Conservation (phyloP, 2,888 invertebrate genomes). For the Apamea crenata region DNA sequence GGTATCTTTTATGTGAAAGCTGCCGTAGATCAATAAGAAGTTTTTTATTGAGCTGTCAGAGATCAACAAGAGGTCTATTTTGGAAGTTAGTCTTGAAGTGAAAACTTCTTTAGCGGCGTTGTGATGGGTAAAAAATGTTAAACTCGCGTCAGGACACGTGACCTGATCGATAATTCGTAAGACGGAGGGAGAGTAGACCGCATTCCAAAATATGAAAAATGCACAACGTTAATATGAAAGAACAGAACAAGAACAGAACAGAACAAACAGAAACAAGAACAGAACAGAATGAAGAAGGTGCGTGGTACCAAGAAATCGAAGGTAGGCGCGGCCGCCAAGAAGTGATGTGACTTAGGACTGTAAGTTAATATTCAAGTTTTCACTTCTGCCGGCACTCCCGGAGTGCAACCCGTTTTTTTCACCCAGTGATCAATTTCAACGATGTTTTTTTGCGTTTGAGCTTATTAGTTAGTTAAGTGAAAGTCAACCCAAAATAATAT, state of each 20-base stretch:
- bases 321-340: constrained; percentile 98
- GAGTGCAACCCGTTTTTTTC: too few relatives aligned
- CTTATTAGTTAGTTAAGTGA: background rate
- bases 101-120: too few relatives aligned
- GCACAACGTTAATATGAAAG: too few relatives aligned
- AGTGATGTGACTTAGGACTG: constrained; percentile 91
- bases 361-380: constrained; percentile 91
- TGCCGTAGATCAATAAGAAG: background rate
- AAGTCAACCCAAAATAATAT: background rate
- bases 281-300: constrained; percentile 99
- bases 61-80: background rate
- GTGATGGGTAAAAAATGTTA: too few relatives aligned
- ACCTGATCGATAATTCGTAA: too few relatives aligned
- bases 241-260: too few relatives aligned
- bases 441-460: background rate
- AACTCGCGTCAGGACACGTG: too few relatives aligned
- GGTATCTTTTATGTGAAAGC: constrained; percentile 8
- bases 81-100: background rate
- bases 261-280: too few relatives aligned
- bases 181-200: too few relatives aligned
- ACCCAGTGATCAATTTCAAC: too few relatives aligned
- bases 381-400: too few relatives aligned
- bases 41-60: background rate
- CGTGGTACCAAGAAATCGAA: constrained; percentile 99
- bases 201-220: too few relatives aligned